Base-by-base conservation (phyloP, 2,888 invertebrate species). In the Drosophila flavopinicola region DNA sequence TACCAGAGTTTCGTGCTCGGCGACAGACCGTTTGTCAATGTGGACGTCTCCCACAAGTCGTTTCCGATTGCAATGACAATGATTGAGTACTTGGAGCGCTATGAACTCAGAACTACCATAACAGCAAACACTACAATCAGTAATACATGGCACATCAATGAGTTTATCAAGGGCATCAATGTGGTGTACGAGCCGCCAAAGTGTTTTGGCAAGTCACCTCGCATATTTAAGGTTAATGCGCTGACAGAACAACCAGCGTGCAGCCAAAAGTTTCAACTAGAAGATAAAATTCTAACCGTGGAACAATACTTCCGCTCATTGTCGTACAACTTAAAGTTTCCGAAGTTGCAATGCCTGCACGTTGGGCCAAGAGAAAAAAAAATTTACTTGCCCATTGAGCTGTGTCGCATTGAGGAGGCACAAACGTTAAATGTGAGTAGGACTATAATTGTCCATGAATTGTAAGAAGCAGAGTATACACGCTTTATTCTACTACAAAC, bases 1-100 rank as follows among this genome's bases (percentile, higher is more conserved):
- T 99, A 96, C 92, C 98, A 98, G 91, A 96, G 97, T 6, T 97
- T 97, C 0, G 94, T 97, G 67, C 94, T 98, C 49, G 98, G 98
- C 9, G 96, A 97, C 93, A 94, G 94, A 77, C 96, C 96, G 48
- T 95, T 95, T 90, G 91, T 99, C 32, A 99, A 99, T 90, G 94
- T 99, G 56, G 99, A 99, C 91, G 96, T 96, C 32, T 94, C 95
- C 0, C 95, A 96, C 86, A 96, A 96, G 90, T 95, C 95, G 0
- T 96, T 96, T 83, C 95, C 96, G 0, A 93, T 90, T 39, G 49
- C 85, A 88, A 6, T 92, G 93, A 52, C 74, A 63, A 1, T 95
- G 13, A 54, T 94, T 0, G 89, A 93, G 0, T 91, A 93, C 5
- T 71, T 92, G 2, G 78, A 85, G 35, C 85, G 88, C 24, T 91